Base-by-base conservation (phyloP, 1,140 invertebrate species). In the Tetranychus urticae region DNA sequence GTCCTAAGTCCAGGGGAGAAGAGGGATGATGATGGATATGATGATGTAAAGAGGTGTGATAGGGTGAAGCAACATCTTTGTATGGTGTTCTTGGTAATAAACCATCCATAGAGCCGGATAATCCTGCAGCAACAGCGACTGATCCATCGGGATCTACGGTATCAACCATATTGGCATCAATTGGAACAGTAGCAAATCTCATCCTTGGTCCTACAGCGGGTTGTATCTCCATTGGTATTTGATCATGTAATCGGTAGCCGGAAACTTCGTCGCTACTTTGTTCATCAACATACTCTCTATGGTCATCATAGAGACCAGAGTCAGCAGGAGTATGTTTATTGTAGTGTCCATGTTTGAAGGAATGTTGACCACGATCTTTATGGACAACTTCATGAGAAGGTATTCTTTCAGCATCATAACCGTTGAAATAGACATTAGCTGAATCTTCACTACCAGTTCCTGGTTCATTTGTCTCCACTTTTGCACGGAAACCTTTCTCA, bases 401-500 rank as follows among this genome's bases (percentile, higher is more conserved):
- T 31, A 52, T 52, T 52, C 31, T 13, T 52, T 52, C 50, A n/a
- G 50, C 50, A 52, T 52, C 50, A 4, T 52, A 52, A 52, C 50
- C 50, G n/a, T 52, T 52, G 6, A 52, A 52, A 23, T 52, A 52
- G 36, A 58, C 42, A 34, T 58, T 58, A 34, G 57, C 57, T 23
- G 57, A 6, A 58, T 58, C 39, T 45, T 58, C 39, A 45, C 57
- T 42, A 12, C 39, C 37, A 14, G 57, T 58, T 58, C 57, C 57
- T 7, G 57, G 57, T 46, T 42, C 64, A 61, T 65, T 65, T 31
- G 61, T 62, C 7, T 56, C 42, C 2, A 65, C 62, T 46, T 60
- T 65, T 10, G 64, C 64, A 33, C 58, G 50, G 45, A 65, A 65
- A 59, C 64, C 64, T 14, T 65, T 37, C 12, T 56, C 58, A 56